Conservation (phyloP, 2,888 invertebrate genomes). For the Andrena haemorrhoa region DNA sequence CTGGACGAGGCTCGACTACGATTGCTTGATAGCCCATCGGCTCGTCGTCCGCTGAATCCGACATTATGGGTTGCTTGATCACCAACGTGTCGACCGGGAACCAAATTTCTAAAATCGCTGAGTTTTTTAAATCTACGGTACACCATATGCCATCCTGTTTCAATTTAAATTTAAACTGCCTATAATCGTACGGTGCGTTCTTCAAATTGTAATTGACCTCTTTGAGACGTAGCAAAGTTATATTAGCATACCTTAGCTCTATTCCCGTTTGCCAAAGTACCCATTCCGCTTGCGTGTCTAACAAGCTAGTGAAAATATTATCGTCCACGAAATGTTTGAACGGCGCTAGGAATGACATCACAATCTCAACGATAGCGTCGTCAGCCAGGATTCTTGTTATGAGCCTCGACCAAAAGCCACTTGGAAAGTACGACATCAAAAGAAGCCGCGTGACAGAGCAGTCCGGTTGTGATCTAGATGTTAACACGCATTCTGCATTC, state of each 20-base stretch:
- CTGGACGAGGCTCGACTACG: constrained; percentile 92
- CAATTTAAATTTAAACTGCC: constrained; percentile 88
- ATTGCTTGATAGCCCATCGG: constrained; percentile 88
- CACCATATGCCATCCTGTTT: constrained; percentile 95
- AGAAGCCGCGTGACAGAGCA: constrained; percentile 91
- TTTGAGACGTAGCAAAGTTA: constrained; percentile 92
- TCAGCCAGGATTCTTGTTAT: constrained; percentile 97
- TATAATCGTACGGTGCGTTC: constrained; percentile 86
- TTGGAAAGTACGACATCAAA: constrained; percentile 98
- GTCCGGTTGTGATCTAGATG: constrained; percentile 86
- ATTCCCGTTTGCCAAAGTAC: constrained; percentile 97
- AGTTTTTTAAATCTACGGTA: constrained; percentile 91
- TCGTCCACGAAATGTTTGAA: constrained; percentile 90
- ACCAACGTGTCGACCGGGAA: constrained; percentile 90
- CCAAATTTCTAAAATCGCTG: constrained; percentile 94
- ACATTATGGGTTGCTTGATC: constrained; percentile 86
- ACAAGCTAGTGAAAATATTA: constrained; percentile 87
- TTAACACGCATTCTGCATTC: constrained; percentile 83
- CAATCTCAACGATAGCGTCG: constrained; percentile 92
- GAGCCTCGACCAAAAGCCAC: constrained; percentile 98
- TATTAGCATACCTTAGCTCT: constrained; percentile 93
- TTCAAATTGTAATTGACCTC: constrained; percentile 89
- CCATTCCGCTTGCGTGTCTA: constrained; percentile 94
- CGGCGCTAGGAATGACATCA: constrained; percentile 90
- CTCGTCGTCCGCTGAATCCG: constrained; percentile 83